Conservation (phyloP, 2,113 vertebrate genomes). For the Felis chaus region DNA sequence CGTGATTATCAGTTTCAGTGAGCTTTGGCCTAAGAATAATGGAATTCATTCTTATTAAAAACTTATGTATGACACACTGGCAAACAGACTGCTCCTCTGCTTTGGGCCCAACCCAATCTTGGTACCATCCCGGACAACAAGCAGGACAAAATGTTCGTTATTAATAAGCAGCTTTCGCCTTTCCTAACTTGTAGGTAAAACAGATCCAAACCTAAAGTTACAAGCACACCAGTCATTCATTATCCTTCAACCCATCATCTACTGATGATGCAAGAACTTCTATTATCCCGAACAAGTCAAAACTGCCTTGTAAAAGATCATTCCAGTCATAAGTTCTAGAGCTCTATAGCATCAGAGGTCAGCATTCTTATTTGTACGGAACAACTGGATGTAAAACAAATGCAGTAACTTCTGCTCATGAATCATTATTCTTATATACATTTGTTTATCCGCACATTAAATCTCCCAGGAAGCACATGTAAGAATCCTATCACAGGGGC, state of each 20-base stretch:
- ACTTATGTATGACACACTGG: not conserved
- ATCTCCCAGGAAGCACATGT: not conserved
- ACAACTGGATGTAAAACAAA: not conserved
- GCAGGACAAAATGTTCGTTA: not conserved
- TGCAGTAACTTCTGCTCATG: not conserved
- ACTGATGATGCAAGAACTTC: not conserved
- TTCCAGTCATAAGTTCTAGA: not conserved
- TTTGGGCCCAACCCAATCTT: not conserved
- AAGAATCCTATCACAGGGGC: not conserved
- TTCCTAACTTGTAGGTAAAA: not conserved
- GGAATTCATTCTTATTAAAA: not conserved
- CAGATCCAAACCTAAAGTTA: not conserved
- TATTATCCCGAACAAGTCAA: constrained; percentile 24
- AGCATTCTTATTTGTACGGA: not conserved
- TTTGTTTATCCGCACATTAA: not conserved
- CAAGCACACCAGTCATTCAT: not conserved
- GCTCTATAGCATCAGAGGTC: not conserved
- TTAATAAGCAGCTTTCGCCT: not conserved
- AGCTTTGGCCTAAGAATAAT: not conserved
- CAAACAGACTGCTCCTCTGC: not conserved
- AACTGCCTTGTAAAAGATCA: not conserved
- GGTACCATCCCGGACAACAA: not conserved
- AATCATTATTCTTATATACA: not conserved
- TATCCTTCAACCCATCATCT: not conserved
- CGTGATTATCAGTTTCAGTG: not conserved